These are phyloP conservation scores for Argentina silus DNA, from an alignment of 2,797 vertebrate genomes.

Conservation along the genomic window DNA sequence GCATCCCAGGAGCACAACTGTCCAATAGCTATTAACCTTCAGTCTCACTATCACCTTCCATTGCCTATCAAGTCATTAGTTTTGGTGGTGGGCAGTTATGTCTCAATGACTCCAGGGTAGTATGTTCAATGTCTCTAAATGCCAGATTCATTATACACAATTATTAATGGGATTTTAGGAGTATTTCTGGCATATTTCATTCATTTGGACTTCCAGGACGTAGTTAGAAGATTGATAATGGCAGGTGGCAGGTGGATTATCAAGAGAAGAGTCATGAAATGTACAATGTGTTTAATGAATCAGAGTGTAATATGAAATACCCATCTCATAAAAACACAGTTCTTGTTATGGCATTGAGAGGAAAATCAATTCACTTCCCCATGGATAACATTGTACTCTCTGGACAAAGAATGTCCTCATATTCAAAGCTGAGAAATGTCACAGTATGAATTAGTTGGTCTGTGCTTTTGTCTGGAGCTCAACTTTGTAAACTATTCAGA, in stretches of 20 bases:
- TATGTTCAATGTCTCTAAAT: conserved; percentile 52
- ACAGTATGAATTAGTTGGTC: conserved; percentile 25
- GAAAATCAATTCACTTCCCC: background rate
- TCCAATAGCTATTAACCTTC: conserved; percentile 66
- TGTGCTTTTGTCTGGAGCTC: conserved; percentile 37
- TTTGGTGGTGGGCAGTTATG: conserved; percentile 45
- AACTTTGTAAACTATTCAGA: conserved; percentile 35
- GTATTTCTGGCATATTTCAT: background rate
- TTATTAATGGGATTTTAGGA: conserved; percentile 47
- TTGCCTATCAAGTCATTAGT: conserved; percentile 56
- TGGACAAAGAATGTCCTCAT: conserved; percentile 31
- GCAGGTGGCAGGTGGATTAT: no score
- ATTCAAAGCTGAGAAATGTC: conserved; percentile 36
- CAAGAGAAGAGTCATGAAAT: no score
- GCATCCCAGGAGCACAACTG: conserved; percentile 58
- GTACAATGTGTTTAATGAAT: no score
- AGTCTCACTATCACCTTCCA: conserved; percentile 29
- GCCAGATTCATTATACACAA: conserved; percentile 55
- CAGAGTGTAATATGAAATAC: no score
- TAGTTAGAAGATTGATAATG: no score
- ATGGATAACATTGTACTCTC: conserved; percentile 26
- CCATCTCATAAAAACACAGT: no score
- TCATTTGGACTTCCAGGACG: background rate
- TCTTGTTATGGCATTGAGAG: no score
- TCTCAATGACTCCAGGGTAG: conserved; percentile 51